Evolutionary conservation across 2,113 vertebrate species (phyloP).

Genomic region (Stomatorhinus ivindoensis): DNA sequence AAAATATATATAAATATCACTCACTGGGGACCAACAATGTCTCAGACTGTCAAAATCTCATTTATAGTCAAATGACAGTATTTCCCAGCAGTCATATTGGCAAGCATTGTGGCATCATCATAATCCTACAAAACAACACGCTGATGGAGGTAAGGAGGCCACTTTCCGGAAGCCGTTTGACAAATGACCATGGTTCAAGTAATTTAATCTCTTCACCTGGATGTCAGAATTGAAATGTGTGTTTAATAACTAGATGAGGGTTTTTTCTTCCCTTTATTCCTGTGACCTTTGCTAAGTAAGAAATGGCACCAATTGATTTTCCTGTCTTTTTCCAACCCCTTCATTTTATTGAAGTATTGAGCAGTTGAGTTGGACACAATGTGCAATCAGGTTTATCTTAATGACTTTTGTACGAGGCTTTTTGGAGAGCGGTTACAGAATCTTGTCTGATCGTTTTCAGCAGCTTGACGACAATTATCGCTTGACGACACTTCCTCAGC

Average conservation of each 20-base stretch:
- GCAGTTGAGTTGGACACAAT: neutral
- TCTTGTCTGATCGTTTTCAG: neutral
- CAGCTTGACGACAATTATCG: neutral
- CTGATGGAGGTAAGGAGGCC: neutral
- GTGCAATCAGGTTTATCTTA: slow-evolving; percentile 1
- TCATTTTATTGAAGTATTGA: slow-evolving; percentile 15
- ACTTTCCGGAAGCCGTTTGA: neutral
- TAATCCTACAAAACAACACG: neutral
- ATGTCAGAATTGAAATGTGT: slow-evolving; percentile 13
- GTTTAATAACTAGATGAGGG: neutral
- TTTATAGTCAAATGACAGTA: neutral
- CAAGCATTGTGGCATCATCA: neutral
- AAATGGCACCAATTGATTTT: neutral
- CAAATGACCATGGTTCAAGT: neutral
- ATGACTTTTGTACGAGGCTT: slow-evolving; percentile 15
- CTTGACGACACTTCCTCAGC: neutral
- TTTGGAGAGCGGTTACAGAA: neutral
- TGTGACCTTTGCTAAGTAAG: slow-evolving; percentile 10
- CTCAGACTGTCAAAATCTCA: neutral
- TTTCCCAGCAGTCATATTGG: neutral
- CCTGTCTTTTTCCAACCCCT: neutral
- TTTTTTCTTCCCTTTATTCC: neutral
- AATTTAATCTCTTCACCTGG: neutral
- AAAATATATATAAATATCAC: neutral
- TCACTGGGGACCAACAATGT: neutral